Percentiles rank a stretch among this genome's conserved stretches.
Evolutionary conservation across 2,113 vertebrate species (phyloP).

Genomic region (Sisor rabdophorus): DNA sequence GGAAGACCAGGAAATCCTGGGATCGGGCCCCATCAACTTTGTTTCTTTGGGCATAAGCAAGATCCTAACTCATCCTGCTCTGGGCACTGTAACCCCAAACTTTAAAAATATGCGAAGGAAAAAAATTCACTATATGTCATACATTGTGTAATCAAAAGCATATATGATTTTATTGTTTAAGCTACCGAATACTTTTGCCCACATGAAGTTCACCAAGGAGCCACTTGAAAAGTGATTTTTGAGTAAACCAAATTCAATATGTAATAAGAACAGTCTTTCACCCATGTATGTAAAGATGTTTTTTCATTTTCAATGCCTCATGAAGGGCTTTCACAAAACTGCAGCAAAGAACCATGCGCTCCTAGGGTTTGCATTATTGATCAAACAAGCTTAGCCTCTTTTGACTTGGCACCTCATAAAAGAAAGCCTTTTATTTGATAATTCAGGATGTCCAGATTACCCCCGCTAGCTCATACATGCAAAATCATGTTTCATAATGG

Average conservation of each 20-base stretch:
- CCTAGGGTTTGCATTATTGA: constrained; percentile 31
- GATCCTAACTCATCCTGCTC: too few relatives aligned
- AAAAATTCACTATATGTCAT: too few relatives aligned
- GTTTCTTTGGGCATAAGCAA: too few relatives aligned
- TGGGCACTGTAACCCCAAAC: too few relatives aligned
- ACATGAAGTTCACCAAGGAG: constrained; percentile 37
- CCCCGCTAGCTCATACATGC: neutral
- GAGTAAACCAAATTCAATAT: neutral
- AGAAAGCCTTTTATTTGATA: constrained; percentile 9
- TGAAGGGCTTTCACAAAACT: constrained; percentile 20
- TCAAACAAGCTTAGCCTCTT: constrained; percentile 29
- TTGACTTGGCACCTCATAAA: constrained; percentile 23
- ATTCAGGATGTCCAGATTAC: constrained; percentile 13
- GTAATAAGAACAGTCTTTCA: neutral
- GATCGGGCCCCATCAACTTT: too few relatives aligned
- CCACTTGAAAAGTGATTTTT: constrained; percentile 17
- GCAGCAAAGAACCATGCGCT: constrained; percentile 7
- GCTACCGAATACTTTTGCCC: neutral
- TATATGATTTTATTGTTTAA: too few relatives aligned
- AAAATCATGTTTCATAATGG: neutral
- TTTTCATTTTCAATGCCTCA: constrained; percentile 12
- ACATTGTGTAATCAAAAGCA: too few relatives aligned
- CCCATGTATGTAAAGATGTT: neutral
- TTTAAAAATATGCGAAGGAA: too few relatives aligned
- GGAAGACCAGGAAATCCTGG: too few relatives aligned